Base-by-base conservation (phyloP, 2,113 vertebrate genomes). In the Kryptolebias marmoratus region DNA sequence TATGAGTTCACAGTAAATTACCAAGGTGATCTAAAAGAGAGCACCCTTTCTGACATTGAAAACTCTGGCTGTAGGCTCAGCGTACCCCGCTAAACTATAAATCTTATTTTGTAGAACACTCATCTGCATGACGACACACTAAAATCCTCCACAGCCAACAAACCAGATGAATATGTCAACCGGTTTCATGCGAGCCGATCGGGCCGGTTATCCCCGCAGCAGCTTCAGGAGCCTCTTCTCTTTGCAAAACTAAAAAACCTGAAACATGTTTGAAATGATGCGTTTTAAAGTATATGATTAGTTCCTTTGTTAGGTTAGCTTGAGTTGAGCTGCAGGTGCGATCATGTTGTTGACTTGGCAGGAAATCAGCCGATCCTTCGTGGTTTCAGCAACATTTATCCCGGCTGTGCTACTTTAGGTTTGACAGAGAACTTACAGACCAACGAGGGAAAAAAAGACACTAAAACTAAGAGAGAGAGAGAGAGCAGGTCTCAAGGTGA, bases 401-500 rank as follows among this genome's bases (percentile, higher is more conserved):
- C 15, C 11, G 15, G n/a, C 13, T 42, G 45, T 61, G 64, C 39
- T 48, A n/a, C 15, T 67, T 66, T 79, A 55, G 22, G 44, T 44
- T 50, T 0, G 30, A 53, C 12, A 15, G 55, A 68, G 31, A 31
- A 48, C 53, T n/a, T 6, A 31, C 49, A 71, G 30, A 70, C 8
- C 18, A 56, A 39, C 53, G 16, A 22, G 53, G 7, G 15, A 10
- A 2, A 42, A 61, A n/a, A 5, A 5, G 18, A 36, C 12, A 47
- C 71, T 18, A 75, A 27, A 64, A 78, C 68, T 72, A 84, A 8
- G 58, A 66, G 30, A 77, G n/a, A 61, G 80, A 57, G 48, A 58
- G 71, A 77, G 69, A 66, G 65, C 47, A 79, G 81, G 81, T 90
- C 85, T 89, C 77, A 91, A 88, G 86, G 89, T 89, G 87, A 90